A percentile compares a stretch with the other conserved stretches of the same genome.
These are phyloP conservation scores for Euplagia quadripunctaria DNA, from an alignment of 2,888 invertebrate species.

Conservation along the genomic window DNA sequence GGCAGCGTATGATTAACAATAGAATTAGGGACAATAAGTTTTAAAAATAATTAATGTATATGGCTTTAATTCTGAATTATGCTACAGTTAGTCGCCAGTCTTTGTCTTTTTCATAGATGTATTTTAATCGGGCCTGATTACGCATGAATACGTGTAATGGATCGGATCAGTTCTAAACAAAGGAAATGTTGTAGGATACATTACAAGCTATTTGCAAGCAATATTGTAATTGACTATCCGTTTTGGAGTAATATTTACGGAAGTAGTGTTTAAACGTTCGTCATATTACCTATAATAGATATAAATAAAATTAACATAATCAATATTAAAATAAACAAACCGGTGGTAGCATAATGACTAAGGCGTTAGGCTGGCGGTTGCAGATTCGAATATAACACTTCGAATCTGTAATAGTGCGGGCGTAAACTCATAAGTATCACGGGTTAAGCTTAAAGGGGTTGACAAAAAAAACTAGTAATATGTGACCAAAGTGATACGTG, in stretches of 20 bases:
- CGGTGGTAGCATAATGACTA: not conserved
- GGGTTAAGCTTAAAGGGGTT: too few species aligned
- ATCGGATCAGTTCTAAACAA: constrained; percentile 23
- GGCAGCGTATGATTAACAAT: not conserved
- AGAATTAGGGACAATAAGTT: not conserved
- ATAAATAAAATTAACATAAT: constrained; percentile 4
- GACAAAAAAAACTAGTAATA: too few species aligned
- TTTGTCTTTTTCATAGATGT: not conserved
- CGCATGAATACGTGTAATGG: constrained; percentile 17
- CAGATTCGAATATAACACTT: not conserved
- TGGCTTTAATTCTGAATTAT: not conserved
- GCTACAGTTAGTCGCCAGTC: not conserved
- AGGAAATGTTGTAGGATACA: constrained; percentile 29
- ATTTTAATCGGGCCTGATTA: constrained; percentile 37
- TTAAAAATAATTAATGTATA: not conserved
- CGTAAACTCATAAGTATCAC: too few species aligned
- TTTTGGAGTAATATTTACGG: constrained; percentile 32
- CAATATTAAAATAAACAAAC: not conserved
- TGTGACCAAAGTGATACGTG: too few species aligned
- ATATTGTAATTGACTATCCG: constrained; percentile 14
- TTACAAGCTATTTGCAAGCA: constrained; percentile 22
- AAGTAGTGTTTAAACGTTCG: constrained; percentile 26
- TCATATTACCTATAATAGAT: constrained; percentile 9
- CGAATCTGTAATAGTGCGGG: too few species aligned
- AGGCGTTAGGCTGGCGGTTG: not conserved